Evolutionary conservation across 2,797 vertebrate species (phyloP).

Genomic region (Sebastiscus albofasciatus): DNA sequence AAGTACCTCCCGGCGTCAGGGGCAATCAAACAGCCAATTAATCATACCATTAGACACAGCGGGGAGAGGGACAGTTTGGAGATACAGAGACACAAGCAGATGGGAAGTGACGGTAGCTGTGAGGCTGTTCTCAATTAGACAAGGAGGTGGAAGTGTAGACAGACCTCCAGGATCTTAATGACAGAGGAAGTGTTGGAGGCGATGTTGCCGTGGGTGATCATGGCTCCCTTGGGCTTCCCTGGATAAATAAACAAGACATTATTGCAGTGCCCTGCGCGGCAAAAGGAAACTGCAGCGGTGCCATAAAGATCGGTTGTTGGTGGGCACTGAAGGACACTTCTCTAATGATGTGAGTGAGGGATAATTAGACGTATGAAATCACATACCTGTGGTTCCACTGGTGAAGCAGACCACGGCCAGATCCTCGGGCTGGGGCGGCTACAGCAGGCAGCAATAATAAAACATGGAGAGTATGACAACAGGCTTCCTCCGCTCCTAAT

Average conservation of each 20-base stretch:
- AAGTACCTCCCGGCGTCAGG: conserved; percentile 69
- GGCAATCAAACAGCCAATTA: conserved; percentile 79
- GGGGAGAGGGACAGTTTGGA: conserved; percentile 64
- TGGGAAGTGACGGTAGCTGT: conserved; percentile 58
- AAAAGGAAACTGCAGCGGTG: conserved; percentile 73
- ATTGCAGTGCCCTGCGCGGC: conserved; percentile 62
- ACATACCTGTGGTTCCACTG: conserved; percentile 88
- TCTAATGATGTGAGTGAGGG: conserved; percentile 61
- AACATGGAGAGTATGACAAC: conserved; percentile 61
- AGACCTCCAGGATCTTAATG: conserved; percentile 89
- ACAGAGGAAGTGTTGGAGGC: conserved; percentile 87
- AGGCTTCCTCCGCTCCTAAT: conserved; percentile 59
- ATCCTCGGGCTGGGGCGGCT: conserved; percentile 85
- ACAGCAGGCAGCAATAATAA: conserved; percentile 61
- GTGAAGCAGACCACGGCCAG: conserved; percentile 88
- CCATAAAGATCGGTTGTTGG: conserved; percentile 71
- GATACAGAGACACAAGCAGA: conserved; percentile 55
- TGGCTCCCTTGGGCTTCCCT: conserved; percentile 89
- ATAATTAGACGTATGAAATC: conserved; percentile 67
- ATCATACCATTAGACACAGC: conserved; percentile 79
- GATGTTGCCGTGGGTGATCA: conserved; percentile 90
- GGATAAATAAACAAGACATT: conserved; percentile 82
- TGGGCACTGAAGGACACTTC: conserved; percentile 70
- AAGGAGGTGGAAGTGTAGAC: conserved; percentile 78
- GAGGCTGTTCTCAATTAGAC: conserved; percentile 80